Conservation (phyloP, 1,140 invertebrate species). For the Lasaia peninsularis region DNA sequence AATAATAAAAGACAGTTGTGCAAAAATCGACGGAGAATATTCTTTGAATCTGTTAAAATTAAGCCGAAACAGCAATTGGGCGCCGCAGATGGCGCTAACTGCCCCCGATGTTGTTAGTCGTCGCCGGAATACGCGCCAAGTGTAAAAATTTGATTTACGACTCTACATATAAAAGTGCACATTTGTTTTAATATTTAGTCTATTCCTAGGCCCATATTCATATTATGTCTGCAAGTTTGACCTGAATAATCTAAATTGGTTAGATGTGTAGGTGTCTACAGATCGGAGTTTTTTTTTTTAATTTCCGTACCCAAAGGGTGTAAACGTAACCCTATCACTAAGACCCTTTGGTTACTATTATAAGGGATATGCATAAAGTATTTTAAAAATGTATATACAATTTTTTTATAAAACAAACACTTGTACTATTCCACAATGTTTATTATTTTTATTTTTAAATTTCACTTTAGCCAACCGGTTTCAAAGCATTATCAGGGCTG, state of each 20-base stretch:
- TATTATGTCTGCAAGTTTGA: neutral
- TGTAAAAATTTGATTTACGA: conserved; percentile 69
- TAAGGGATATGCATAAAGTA: no score
- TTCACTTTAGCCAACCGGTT: no score
- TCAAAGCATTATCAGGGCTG: no score
- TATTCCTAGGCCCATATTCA: neutral
- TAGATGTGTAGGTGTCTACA: neutral
- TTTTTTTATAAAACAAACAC: no score
- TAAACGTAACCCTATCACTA: no score
- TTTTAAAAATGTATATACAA: no score
- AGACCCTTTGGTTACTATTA: no score
- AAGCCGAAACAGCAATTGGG: conserved; percentile 53
- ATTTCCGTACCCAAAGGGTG: no score
- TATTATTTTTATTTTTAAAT: no score
- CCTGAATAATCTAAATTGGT: conserved; percentile 1
- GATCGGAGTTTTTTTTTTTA: no score
- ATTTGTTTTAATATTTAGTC: conserved; percentile 17
- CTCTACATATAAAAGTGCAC: conserved; percentile 41
- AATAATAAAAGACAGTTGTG: neutral
- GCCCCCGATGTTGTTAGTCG: conserved; percentile 37
- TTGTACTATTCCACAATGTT: no score
- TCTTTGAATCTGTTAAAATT: conserved; percentile 55
- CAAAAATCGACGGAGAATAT: conserved; percentile 18
- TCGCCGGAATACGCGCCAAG: conserved; percentile 49
- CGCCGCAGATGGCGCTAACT: conserved; percentile 65